These are phyloP conservation scores for Papilio polytes DNA, from an alignment of 1,140 invertebrate species.

Conservation along the genomic window DNA sequence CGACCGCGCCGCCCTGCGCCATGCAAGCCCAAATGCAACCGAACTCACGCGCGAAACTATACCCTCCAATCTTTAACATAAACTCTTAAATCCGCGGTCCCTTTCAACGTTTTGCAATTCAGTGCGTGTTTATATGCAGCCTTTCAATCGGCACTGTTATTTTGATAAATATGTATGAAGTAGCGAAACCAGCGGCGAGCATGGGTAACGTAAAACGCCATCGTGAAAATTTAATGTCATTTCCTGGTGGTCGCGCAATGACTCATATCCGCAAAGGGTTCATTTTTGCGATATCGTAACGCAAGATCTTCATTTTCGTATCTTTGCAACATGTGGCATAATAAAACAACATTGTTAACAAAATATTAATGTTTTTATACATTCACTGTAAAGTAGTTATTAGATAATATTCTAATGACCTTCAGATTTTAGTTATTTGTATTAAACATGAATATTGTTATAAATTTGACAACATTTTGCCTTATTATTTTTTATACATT, in stretches of 20 bases:
- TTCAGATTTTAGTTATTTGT: neutral
- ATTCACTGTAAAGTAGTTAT: neutral
- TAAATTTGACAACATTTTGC: neutral
- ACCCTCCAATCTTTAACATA: slow-evolving; percentile 74
- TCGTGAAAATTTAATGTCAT: slow-evolving; percentile 83
- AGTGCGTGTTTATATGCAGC: slow-evolving; percentile 81
- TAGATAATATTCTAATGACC: neutral
- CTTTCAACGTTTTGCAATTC: slow-evolving; percentile 66
- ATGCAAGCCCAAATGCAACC: slow-evolving; percentile 59
- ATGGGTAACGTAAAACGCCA: slow-evolving; percentile 79
- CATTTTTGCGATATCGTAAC: slow-evolving; percentile 74
- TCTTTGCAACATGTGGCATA: slow-evolving; percentile 45
- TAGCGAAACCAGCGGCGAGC: slow-evolving; percentile 70
- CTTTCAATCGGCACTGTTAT: slow-evolving; percentile 82
- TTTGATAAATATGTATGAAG: slow-evolving; percentile 83
- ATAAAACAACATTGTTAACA: slow-evolving; percentile 18
- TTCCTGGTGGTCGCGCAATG: slow-evolving; percentile 80
- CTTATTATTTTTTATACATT: too few relatives aligned
- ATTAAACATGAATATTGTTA: neutral
- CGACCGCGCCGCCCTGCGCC: slow-evolving; percentile 50
- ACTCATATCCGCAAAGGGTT: slow-evolving; percentile 80
- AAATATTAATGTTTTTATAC: neutral
- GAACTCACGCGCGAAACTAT: slow-evolving; percentile 61
- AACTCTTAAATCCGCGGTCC: slow-evolving; percentile 68
- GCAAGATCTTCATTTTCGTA: slow-evolving; percentile 69